Evolutionary conservation across 2,888 invertebrate genomes (phyloP), one percentile per base, ranked within the genome.

Genomic region (Nasonia oneida): DNA sequence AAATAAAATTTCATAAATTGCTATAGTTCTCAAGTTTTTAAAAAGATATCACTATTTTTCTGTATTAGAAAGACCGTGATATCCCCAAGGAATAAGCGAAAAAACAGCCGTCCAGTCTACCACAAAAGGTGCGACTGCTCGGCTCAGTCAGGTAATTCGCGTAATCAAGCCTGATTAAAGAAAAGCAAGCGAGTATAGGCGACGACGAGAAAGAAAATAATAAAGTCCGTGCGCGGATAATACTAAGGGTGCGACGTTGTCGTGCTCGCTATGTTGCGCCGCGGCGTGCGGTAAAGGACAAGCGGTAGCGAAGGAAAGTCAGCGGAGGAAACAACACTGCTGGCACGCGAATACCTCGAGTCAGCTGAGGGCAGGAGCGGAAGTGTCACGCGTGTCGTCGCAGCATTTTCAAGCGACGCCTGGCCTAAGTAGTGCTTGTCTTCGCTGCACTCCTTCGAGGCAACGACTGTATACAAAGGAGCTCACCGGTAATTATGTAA

Each of bases 401-500:
- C 29, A 33, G 14, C 3, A 29, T 67, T 67, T 67, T 29, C 15
- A 64, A 10, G 71, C 10, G 42, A 39, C 42, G 47, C 73, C n/a
- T 18, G n/a, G 71, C 15, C 39, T 14, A 3, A 33, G 12, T 14
- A 67, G 80, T 50, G 10, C 39, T 67, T 33, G 80, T 23, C 53
- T 6, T 70, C 70, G 80, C 6, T 80, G 39, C 64, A 8, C 64
- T 18, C 53, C 71, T 70, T 71, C 50, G 71, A 71, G 18, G 39
- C 81, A 70, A 5, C 6, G 71, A 15, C n/a, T 29, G 57, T 42
- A 29, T 29, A 70, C 61, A 74, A 64, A 75, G 53, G 53, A 77
- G n/a, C 70, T 37, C 70, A 70, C 53, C 76, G 47, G 64, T 64
- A 77, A 83, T 83, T 83, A 83, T 83, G 78, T 78, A 83, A 83